These are phyloP conservation scores for Phoebastria nigripes DNA, from an alignment of 2,797 vertebrate species.

Conservation along the genomic window DNA sequence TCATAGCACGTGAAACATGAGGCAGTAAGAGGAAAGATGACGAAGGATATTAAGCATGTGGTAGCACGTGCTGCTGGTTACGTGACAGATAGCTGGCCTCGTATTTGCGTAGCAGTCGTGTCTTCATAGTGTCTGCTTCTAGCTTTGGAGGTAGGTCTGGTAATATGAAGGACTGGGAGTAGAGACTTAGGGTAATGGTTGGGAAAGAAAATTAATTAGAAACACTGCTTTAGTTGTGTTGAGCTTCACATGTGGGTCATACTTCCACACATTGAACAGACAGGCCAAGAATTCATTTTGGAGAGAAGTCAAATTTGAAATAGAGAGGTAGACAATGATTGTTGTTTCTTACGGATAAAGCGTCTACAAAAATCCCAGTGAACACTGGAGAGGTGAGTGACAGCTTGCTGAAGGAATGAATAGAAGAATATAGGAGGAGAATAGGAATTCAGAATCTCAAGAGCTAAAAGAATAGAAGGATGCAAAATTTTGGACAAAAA, in stretches of 20 bases:
- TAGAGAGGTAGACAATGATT: neutral
- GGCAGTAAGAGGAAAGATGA: neutral
- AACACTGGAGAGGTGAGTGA: neutral
- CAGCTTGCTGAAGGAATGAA: neutral
- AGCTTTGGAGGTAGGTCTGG: neutral
- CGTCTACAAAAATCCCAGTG: neutral
- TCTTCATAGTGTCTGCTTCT: neutral
- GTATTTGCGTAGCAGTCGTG: fast-evolving
- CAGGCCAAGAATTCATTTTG: neutral
- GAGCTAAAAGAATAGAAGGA: neutral
- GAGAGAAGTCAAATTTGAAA: neutral
- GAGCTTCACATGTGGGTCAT: neutral
- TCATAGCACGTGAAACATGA: fast-evolving
- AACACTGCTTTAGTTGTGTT: neutral
- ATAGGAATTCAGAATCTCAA: neutral
- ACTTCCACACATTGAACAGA: neutral
- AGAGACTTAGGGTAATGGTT: neutral
- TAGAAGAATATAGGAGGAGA: neutral
- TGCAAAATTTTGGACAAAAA: neutral
- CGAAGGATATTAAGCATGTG: fast-evolving
- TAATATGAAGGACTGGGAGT: neutral
- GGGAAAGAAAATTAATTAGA: neutral
- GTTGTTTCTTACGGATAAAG: neutral
- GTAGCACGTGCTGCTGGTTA: neutral
- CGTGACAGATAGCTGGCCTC: fast-evolving